Evolutionary conservation across 1,140 invertebrate genomes (phyloP), one percentile per base, ranked within the genome.

Genomic region (Papilio machaon): DNA sequence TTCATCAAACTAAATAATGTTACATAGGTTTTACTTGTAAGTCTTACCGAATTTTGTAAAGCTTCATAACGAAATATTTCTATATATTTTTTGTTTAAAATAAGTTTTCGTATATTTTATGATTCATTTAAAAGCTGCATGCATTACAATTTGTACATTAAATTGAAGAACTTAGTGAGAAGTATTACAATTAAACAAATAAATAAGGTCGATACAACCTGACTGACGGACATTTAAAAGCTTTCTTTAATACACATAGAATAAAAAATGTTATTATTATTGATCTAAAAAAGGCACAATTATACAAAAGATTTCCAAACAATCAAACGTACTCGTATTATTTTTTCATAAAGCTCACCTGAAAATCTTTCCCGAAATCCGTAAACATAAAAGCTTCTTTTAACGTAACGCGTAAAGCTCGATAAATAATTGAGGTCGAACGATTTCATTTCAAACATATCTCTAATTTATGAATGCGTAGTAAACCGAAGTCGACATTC

Each of bases 401-500:
- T 54, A 64, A 46, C 77, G 60, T 67, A 64, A 19, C 60, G 60
- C 58, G 54, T 43, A 67, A 79, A 79, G 38, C 58, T 19, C 38
- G 77, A 79, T 79, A 67, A 79, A 79, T 79, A 47, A 79, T 46
- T 67, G 77, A 64, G 77, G 77, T 79, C 77, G 46, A 79, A 15
- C 17, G 58, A 79, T 79, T 79, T 47, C 38, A 60, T 79, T 79
- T 67, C 77, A 79, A 79, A 79, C 77, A 79, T 79, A 46, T 79
- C 54, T 79, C 77, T 79, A 79, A 79, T 79, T 79, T 79, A 79
- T 79, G 58, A 79, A n/a, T n/a, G n/a, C 77, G 77, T 64, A 43
- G 54, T 79, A 60, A 64, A 79, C 46, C 77, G 38, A 38, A 30
- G 76, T 78, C 58, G 19, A 67, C 54, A 79, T 64, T 79, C 47